Conservation (phyloP, 1,140 invertebrate species). For the Condylostylus longicornis region DNA sequence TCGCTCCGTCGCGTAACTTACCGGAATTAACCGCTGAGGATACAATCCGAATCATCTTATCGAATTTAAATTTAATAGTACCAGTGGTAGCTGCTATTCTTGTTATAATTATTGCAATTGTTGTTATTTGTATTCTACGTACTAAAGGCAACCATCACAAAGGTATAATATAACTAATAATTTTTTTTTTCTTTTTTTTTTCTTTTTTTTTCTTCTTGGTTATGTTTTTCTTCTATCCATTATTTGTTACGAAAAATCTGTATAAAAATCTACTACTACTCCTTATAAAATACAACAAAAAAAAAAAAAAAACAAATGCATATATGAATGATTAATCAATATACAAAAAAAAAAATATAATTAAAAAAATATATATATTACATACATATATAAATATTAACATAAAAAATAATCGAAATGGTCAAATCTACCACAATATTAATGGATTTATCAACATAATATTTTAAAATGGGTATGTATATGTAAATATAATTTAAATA, state of each 20-base stretch:
- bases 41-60: slow-evolving; percentile 64
- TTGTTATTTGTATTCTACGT: slow-evolving; percentile 76
- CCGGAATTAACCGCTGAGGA: slow-evolving; percentile 61
- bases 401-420: slow-evolving; percentile 3
- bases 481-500: neutral
- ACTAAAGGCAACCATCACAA: slow-evolving; percentile 66
- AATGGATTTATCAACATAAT: too few relatives aligned
- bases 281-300: slow-evolving; percentile 1
- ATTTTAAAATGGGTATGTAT: neutral
- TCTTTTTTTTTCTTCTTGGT: slow-evolving; percentile 15
- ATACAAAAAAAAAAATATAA: neutral
- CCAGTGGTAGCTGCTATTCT: slow-evolving; percentile 82
- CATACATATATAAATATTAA: neutral
- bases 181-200: slow-evolving; percentile 18
- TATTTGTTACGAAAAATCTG: slow-evolving; percentile 11
- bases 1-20: slow-evolving; percentile 75
- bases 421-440: neutral
- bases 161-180: slow-evolving; percentile 42
- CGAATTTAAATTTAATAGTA: slow-evolving; percentile 83
- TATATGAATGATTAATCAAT: neutral
- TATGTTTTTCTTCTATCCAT: slow-evolving; percentile 18
- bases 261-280: slow-evolving; percentile 18
- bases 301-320: slow-evolving; percentile 1
- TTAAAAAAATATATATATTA: neutral
- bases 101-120: slow-evolving; percentile 80